A percentile compares a stretch with the other conserved stretches of the same genome.
These are phyloP conservation scores for Portunus trituberculatus DNA, from an alignment of 1,140 invertebrate species.

Conservation along the genomic window DNA sequence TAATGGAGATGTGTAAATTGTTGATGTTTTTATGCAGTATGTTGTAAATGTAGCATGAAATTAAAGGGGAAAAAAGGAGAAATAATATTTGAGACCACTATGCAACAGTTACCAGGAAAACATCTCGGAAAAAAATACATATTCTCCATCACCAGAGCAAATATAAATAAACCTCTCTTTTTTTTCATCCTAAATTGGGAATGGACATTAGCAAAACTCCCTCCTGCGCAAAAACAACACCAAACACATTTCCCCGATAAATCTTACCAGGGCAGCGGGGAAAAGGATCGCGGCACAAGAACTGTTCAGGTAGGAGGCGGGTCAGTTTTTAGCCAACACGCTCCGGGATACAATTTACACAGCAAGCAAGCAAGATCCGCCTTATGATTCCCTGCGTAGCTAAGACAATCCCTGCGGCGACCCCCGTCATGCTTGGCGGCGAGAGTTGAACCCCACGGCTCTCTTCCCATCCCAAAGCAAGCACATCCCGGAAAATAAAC, in stretches of 20 bases:
- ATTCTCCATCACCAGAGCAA: no score
- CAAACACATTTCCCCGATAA: background rate
- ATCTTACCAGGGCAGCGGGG: background rate
- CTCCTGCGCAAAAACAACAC: background rate
- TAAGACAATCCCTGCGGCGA: background rate
- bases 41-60: background rate
- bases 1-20: background rate
- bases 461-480: background rate
- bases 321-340: background rate
- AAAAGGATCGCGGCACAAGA: background rate
- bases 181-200: no score
- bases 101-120: no score
- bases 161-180: no score
- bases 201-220: background rate
- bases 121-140: no score
- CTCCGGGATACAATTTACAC: background rate
- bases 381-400: background rate
- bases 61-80: background rate
- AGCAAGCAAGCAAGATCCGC: background rate
- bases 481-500: slow-evolving; percentile 10
- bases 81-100: background rate
- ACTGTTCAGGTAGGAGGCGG: background rate
- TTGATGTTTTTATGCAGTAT: background rate
- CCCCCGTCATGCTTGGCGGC: background rate
- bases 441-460: background rate